Percentiles rank a stretch among this genome's conserved stretches.
Evolutionary conservation across 2,797 vertebrate genomes (phyloP).

Genomic region (Corythornis leucogaster): DNA sequence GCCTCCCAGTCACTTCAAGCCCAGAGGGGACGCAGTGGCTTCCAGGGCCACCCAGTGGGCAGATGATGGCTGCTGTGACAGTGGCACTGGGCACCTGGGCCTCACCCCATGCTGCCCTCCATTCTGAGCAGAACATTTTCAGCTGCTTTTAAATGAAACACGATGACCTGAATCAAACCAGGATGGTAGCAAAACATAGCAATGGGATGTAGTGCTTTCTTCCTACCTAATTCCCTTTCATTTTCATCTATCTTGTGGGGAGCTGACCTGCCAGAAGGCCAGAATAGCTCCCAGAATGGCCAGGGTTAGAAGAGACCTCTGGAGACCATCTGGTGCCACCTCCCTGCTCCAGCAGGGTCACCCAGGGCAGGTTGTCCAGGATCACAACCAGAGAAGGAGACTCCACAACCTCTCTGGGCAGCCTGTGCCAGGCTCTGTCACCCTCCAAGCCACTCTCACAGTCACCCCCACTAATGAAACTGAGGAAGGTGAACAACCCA

Average conservation of each 20-base stretch:
- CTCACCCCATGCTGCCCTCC: not conserved
- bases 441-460: not conserved
- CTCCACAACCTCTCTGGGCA: not conserved
- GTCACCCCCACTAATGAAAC: rapidly evolving
- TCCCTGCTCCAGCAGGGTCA: not conserved
- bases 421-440: not conserved
- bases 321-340: not conserved
- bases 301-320: not conserved
- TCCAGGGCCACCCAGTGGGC: no score
- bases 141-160: not conserved
- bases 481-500: not conserved
- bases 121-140: not conserved
- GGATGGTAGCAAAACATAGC: rapidly evolving
- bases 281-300: not conserved
- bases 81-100: rapidly evolving
- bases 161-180: not conserved
- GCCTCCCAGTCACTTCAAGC: not conserved
- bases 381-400: not conserved
- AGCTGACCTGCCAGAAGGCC: not conserved
- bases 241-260: not conserved
- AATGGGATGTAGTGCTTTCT: not conserved
- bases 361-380: not conserved
- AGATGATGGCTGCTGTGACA: rapidly evolving
- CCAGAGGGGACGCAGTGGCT: no score
- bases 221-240: not conserved